phyloP scores from a whole-genome alignment of 2,113 vertebrate species.

The Mus pahari region DNA sequence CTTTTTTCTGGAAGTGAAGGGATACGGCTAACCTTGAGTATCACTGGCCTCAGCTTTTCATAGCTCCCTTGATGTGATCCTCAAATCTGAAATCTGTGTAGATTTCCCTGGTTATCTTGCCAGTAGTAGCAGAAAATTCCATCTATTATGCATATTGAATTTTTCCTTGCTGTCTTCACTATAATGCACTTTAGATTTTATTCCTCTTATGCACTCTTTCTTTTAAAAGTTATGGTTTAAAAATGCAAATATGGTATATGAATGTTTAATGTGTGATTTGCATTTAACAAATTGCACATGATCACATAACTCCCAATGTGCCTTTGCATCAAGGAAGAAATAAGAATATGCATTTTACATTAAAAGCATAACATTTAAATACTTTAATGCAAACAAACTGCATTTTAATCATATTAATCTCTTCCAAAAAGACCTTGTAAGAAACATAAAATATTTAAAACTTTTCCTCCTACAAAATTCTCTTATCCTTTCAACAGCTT shows the following conservation, averaged over 20 bases:
- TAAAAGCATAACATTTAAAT: slow-evolving; percentile 82
- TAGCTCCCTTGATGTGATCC: neutral
- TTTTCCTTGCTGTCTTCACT: slow-evolving; percentile 51
- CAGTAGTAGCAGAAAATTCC: slow-evolving; percentile 2
- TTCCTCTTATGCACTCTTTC: slow-evolving; percentile 17
- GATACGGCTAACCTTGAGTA: neutral
- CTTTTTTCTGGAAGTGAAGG: slow-evolving; percentile 1
- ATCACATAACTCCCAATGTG: slow-evolving; percentile 76
- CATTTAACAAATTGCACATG: slow-evolving; percentile 79
- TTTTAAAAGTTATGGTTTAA: slow-evolving; percentile 69
- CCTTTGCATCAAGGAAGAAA: slow-evolving; percentile 72
- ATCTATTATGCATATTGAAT: slow-evolving; percentile 38
- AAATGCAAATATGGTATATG: slow-evolving; percentile 78
- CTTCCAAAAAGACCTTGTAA: slow-evolving; percentile 68
- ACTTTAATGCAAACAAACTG: slow-evolving; percentile 81
- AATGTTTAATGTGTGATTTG: slow-evolving; percentile 82
- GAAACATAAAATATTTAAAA: slow-evolving; percentile 78
- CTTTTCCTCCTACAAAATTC: slow-evolving; percentile 61
- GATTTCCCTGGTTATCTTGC: slow-evolving; percentile 6
- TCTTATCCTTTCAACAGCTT: slow-evolving; percentile 44
- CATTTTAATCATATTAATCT: slow-evolving; percentile 77
- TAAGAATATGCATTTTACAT: slow-evolving; percentile 79
- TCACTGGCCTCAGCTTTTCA: neutral
- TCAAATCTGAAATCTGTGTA: slow-evolving; percentile 36
- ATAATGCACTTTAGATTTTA: slow-evolving; percentile 56